A percentile compares a stretch with the other conserved stretches of the same genome.
Conservation (phyloP, 2,113 vertebrate species). For the Felis catus region DNA sequence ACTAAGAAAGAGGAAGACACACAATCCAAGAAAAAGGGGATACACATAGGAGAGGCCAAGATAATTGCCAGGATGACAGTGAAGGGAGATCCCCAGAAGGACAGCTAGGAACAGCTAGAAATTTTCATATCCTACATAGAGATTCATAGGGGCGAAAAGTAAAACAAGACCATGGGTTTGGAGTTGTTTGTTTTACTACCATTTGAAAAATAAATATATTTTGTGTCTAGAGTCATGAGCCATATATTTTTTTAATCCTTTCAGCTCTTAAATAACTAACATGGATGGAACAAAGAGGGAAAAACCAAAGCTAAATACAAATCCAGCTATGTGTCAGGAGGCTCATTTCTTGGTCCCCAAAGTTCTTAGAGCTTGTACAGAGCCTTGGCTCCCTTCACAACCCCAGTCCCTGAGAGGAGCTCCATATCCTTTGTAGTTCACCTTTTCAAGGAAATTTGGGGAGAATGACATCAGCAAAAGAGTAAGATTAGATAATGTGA, state of each 20-base stretch:
- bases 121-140: neutral
- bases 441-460: constrained; percentile 48
- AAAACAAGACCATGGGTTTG: neutral
- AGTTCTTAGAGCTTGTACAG: constrained; percentile 53
- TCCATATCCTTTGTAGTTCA: constrained; percentile 35
- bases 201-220: constrained; percentile 64
- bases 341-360: neutral
- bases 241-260: neutral
- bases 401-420: neutral
- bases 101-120: neutral
- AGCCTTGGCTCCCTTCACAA: constrained; percentile 4
- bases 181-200: constrained; percentile 54
- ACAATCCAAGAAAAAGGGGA: neutral
- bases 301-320: constrained; percentile 44
- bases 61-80: neutral
- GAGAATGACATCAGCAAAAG: constrained; percentile 41
- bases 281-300: neutral
- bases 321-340: constrained; percentile 1
- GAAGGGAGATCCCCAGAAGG: neutral
- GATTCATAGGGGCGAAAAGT: neutral
- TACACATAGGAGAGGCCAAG: neutral
- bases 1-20: neutral
- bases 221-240: constrained; percentile 18
- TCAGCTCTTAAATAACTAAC: constrained; percentile 40
- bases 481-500: constrained; percentile 34